phyloP scores from a whole-genome alignment of 2,888 invertebrate species.

The Drosophila paramelanica region DNA sequence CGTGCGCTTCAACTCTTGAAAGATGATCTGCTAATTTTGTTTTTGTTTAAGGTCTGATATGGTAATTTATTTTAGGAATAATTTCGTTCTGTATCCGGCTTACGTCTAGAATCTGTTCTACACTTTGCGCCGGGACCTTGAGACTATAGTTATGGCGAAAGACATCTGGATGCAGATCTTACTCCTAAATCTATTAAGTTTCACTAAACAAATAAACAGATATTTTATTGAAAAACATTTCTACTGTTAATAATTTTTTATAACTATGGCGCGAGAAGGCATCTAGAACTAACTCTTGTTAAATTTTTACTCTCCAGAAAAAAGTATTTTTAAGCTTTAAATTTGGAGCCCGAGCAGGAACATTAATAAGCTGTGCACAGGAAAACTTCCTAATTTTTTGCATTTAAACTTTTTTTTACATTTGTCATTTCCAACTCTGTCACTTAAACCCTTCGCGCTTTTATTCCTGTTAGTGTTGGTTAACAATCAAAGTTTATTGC shows the following conservation, averaged over 20 bases:
- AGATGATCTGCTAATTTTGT: constrained; percentile 12
- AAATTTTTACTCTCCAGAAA: no score
- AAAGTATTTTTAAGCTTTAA: no score
- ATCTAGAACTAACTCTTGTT: no score
- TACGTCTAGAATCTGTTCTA: background rate
- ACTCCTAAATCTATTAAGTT: no score
- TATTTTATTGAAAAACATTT: no score
- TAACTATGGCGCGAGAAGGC: no score
- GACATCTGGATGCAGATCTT: no score
- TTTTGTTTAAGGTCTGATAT: background rate
- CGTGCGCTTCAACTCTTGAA: constrained; percentile 5
- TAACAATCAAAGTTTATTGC: background rate
- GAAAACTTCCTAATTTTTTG: no score
- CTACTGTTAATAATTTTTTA: no score
- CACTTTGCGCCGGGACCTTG: background rate
- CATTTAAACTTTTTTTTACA: background rate
- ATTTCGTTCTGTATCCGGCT: background rate
- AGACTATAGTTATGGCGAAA: background rate
- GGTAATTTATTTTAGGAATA: background rate
- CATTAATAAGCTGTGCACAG: no score
- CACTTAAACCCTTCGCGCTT: background rate
- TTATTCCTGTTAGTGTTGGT: background rate
- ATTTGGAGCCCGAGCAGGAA: no score
- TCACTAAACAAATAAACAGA: no score
- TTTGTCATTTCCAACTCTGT: background rate